Base-by-base conservation (phyloP, 1,140 invertebrate species). In the Lordiphosa clarofinis region DNA sequence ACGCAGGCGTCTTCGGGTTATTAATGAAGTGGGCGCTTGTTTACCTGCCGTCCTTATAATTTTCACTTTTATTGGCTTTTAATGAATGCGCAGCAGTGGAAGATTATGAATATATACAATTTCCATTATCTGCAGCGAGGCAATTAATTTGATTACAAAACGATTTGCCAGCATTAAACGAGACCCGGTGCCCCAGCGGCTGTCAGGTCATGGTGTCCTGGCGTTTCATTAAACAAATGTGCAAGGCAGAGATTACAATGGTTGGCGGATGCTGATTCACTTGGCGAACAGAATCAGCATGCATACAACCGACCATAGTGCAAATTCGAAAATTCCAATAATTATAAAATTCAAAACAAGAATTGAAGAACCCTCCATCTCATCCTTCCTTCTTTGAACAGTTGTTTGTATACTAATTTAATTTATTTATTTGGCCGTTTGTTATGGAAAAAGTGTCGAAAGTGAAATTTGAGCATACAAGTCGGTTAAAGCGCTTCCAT, bases 101-200 rank as follows among this genome's bases (percentile, higher is more conserved):
- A 50, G 73, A 73, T 78, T 82, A 82, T 82, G 73, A 73, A 73
- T 78, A 84, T 50, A 60, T 43, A 60, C 36, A 48, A 36, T 58
- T 63, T 31, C 43, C 61, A 78, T 73, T 78, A 78, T 65, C 78
- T 70, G 40, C 42, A 50, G 73, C 57, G 56, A 46, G 47, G 46
- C 59, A 68, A 70, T 73, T 86, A 78, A 82, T 82, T 78, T 70
- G 68, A 84, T 82, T 78, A 78, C 59, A 75, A 76, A 81, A 58
- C 76, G 56, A 69, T 82, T 82, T 56, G 61, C 61, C 39, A 33
- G 11, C 42, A 53, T 49, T 31, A 33, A 31, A 33, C 33, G 13
- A 21, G 49, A 31, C 37, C 58, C 43, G 35, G 35, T 11, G 47
- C 28, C 43, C 38, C 33, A 24, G 12, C 35, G 19, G 4, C 11